A percentile compares a stretch with the other conserved stretches of the same genome.
phyloP scores from a whole-genome alignment of 1,140 invertebrate species.

The Wasmannia auropunctata region DNA sequence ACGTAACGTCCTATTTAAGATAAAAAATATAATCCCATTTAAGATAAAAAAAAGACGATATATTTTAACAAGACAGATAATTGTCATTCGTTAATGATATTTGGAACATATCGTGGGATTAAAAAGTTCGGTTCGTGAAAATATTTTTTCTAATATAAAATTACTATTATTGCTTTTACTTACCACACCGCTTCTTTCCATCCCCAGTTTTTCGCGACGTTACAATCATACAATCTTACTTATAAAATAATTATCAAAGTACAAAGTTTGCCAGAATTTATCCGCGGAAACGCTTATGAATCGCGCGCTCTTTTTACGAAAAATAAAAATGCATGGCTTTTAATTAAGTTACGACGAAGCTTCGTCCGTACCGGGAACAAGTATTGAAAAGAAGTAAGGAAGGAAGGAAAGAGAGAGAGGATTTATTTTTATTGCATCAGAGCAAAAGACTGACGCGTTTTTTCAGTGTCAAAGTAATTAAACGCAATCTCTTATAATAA shows the following conservation, averaged over 20 bases:
- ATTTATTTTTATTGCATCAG: conserved; percentile 69
- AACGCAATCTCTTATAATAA: conserved; percentile 23
- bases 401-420: conserved; percentile 58
- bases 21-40: conserved; percentile 4
- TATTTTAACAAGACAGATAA: conserved; percentile 31
- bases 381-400: conserved; percentile 55
- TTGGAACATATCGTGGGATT: conserved; percentile 1
- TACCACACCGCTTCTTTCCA: not conserved
- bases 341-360: conserved; percentile 35
- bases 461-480: conserved; percentile 46
- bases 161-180: not conserved
- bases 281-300: not conserved
- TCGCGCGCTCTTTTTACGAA: conserved; percentile 21
- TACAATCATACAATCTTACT: conserved; percentile 51
- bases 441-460: conserved; percentile 68
- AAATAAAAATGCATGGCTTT: conserved; percentile 24
- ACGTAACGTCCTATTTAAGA: conserved; percentile 1
- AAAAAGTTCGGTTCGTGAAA: conserved; percentile 7
- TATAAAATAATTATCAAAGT: conserved; percentile 59
- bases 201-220: not conserved
- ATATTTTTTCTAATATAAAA: not conserved
- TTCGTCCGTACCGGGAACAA: conserved; percentile 68
- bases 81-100: conserved; percentile 5
- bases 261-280: conserved; percentile 55
- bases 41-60: conserved; percentile 20